These are phyloP conservation scores for Lypha dubia DNA, from an alignment of 2,888 invertebrate genomes.

Conservation along the genomic window DNA sequence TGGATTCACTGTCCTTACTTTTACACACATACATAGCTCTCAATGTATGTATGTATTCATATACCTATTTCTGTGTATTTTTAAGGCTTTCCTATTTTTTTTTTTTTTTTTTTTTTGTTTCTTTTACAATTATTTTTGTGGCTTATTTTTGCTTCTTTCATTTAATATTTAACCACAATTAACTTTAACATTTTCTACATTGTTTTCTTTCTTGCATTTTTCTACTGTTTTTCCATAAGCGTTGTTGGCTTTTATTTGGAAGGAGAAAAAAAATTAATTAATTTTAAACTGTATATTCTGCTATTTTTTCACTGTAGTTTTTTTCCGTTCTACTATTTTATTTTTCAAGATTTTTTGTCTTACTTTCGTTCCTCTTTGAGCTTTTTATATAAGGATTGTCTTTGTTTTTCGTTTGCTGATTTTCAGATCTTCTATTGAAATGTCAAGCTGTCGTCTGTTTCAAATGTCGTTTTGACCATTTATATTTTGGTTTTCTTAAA, in stretches of 20 bases:
- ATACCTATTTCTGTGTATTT: too few species aligned
- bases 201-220: conserved; percentile 2
- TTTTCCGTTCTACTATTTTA: not conserved
- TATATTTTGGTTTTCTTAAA: conserved; percentile 38
- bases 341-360: not conserved
- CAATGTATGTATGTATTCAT: not conserved
- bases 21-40: not conserved
- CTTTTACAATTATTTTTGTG: conserved; percentile 19
- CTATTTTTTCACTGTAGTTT: conserved; percentile 1
- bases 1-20: not conserved
- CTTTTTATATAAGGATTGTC: conserved; percentile 32
- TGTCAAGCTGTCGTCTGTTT: conserved; percentile 61
- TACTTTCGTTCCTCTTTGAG: conserved; percentile 14
- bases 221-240: not conserved
- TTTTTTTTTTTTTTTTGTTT: conserved; percentile 21
- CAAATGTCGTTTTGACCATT: conserved; percentile 63
- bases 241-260: not conserved
- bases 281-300: conserved; percentile 10
- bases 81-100: too few species aligned
- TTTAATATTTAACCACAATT: conserved; percentile 69
- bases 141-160: conserved; percentile 36
- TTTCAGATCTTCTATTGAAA: conserved; percentile 18
- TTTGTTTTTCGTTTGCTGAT: not conserved
- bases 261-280: conserved; percentile 30
- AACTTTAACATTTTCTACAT: conserved; percentile 54